Evolutionary conservation across 2,113 vertebrate species (phyloP), one percentile per base, ranked within the genome.

Genomic region (Hucho hucho): DNA sequence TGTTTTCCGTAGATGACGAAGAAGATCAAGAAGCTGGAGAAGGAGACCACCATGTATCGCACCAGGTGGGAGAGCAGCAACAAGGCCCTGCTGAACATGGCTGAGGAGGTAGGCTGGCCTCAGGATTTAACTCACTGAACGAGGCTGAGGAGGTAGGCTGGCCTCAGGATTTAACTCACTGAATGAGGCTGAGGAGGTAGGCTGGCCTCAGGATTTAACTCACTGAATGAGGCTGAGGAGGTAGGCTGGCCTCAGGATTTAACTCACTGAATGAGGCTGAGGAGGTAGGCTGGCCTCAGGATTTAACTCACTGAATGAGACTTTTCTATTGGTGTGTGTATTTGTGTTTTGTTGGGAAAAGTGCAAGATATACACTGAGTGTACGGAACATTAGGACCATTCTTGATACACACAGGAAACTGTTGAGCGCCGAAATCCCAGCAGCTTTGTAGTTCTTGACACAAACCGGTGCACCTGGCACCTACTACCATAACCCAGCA

Each of bases 1-100:
- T 75, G 14, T 37, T n/a, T n/a, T n/a, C 61, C 69, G 1, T 80
- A 99, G 97, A 99, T 99, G 98, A 98, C 98, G 0, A 99, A 99
- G 88, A 99, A 99, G 79, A 99, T 99, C 82, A 99, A 99, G 87
- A 99, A 98, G 91, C 91, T 99, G 80, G 98, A 99, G 89, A 99
- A 98, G 73, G 98, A 99, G 90, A 99, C 98, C 0, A 97, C 95
- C 0, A 97, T 98, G 96, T 99, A 99, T 80, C 93, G 97, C 2
- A 96, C 95, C 4, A 93, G 97, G 70, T 99, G 97, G 98, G 98
- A 99, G 87, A 99, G 97, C 94, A 99, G 98, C 92, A 99, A 98
- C 90, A 98, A 98, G 77, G 95, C 98, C 7, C 92, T 99, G 1
- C 75, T 99, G 81, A 97, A 97, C 78, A 99, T 99, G 97, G 95